Evolutionary conservation across 2,797 vertebrate species (phyloP).

Genomic region (Octomys mimax): DNA sequence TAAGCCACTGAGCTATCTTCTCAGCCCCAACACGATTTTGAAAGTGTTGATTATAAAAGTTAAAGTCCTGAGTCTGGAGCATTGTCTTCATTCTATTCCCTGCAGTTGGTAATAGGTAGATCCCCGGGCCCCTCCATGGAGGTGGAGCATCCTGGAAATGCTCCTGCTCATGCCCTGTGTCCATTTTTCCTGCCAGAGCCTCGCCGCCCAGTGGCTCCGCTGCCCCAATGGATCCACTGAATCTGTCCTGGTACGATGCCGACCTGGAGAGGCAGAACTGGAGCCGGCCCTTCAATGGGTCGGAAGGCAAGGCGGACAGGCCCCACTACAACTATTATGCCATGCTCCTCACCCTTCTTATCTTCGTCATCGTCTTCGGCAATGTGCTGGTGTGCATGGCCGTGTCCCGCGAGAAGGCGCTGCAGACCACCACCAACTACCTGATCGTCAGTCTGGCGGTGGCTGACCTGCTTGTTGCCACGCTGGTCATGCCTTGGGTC

Average conservation of each 20-base stretch:
- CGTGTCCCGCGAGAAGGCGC: constrained; percentile 96
- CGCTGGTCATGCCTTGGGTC: constrained; percentile 98
- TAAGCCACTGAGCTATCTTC: too few species aligned
- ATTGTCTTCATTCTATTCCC: not conserved
- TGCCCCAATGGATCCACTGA: constrained; percentile 95
- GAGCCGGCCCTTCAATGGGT: constrained; percentile 92
- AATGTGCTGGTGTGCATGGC: constrained; percentile 99
- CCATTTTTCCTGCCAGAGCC: constrained; percentile 76
- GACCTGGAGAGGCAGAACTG: constrained; percentile 92
- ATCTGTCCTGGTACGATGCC: constrained; percentile 95
- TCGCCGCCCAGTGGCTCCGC: constrained; percentile 76
- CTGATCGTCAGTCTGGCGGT: constrained; percentile 98
- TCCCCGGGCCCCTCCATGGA: rapidly evolving
- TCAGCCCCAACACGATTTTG: not conserved
- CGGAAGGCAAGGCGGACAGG: constrained; percentile 87
- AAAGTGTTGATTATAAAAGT: not conserved
- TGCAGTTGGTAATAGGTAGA: not conserved
- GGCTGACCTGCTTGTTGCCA: constrained; percentile 98
- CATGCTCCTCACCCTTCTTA: constrained; percentile 97
- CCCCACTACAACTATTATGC: constrained; percentile 98
- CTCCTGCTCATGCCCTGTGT: constrained; percentile 21
- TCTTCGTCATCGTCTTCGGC: constrained; percentile 98
- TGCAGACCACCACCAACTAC: constrained; percentile 99
- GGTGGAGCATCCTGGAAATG: not conserved
- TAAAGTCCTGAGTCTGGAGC: not conserved